A percentile compares a stretch with the other conserved stretches of the same genome.
Evolutionary conservation across 2,113 vertebrate species (phyloP).

Genomic region (Zosterops hypoxanthus): DNA sequence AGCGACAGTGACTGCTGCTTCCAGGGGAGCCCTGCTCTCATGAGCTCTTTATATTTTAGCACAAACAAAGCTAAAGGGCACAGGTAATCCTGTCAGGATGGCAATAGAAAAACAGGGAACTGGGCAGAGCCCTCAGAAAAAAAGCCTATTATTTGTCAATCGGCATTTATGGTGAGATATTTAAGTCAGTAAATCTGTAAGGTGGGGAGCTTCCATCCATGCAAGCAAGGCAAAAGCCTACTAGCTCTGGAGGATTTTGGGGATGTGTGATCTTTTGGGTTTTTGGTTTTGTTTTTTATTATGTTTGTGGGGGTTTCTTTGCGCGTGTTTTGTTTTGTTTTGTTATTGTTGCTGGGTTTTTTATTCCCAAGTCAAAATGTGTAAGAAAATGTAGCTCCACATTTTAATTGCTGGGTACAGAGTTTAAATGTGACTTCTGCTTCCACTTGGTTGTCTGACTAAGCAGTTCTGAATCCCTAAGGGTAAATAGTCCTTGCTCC

Average conservation of each 20-base stretch:
- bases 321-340: accelerated
- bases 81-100: neutral
- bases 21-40: neutral
- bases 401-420: neutral
- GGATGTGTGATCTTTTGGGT: accelerated
- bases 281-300: neutral
- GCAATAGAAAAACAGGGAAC: neutral
- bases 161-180: neutral
- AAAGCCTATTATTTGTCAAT: neutral
- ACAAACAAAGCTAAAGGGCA: neutral
- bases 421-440: neutral
- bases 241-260: accelerated
- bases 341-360: accelerated
- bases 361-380: neutral
- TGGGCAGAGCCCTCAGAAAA: neutral
- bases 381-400: neutral
- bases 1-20: neutral
- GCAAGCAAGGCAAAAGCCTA: neutral
- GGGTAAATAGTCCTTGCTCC: neutral
- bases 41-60: neutral
- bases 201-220: neutral
- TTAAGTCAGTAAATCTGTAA: neutral
- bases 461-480: neutral
- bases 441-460: neutral
- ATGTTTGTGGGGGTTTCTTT: neutral